phyloP scores from a whole-genome alignment of 2,888 invertebrate genomes.

The Ecliptopera silaceata region DNA sequence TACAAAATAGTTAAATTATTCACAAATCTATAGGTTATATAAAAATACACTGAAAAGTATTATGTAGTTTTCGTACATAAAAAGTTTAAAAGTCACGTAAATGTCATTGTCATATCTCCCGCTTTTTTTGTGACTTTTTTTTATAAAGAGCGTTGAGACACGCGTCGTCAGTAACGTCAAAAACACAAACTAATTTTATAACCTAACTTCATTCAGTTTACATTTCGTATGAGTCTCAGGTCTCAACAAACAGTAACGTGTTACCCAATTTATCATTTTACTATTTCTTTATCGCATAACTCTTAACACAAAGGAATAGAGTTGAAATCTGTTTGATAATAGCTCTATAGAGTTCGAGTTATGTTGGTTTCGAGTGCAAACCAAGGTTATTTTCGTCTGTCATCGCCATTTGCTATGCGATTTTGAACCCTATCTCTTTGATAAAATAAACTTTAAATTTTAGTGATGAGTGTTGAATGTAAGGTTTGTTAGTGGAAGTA shows the following conservation, averaged over 20 bases:
- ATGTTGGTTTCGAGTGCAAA: slow-evolving; percentile 25
- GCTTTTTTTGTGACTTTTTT: slow-evolving; percentile 10
- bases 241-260: slow-evolving; percentile 42
- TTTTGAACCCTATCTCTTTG: slow-evolving; percentile 34
- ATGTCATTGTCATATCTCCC: slow-evolving; percentile 2
- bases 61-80: neutral
- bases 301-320: slow-evolving; percentile 25
- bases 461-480: slow-evolving; percentile 13
- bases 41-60: neutral
- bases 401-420: slow-evolving; percentile 25
- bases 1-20: slow-evolving; percentile 29
- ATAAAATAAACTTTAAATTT: slow-evolving; percentile 6
- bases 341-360: slow-evolving; percentile 12
- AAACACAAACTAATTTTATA: slow-evolving; percentile 21
- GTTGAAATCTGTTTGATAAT: slow-evolving; percentile 15
- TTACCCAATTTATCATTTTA: slow-evolving; percentile 17
- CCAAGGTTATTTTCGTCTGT: slow-evolving; percentile 39
- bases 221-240: slow-evolving; percentile 30
- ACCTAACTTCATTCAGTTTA: slow-evolving; percentile 26
- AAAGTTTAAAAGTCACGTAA: neutral
- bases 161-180: slow-evolving; percentile 8
- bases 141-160: neutral
- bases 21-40: slow-evolving; percentile 35
- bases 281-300: neutral
- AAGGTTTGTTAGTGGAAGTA: neutral